phyloP scores from a whole-genome alignment of 2,888 invertebrate genomes.

The Hyposoter didymator region DNA sequence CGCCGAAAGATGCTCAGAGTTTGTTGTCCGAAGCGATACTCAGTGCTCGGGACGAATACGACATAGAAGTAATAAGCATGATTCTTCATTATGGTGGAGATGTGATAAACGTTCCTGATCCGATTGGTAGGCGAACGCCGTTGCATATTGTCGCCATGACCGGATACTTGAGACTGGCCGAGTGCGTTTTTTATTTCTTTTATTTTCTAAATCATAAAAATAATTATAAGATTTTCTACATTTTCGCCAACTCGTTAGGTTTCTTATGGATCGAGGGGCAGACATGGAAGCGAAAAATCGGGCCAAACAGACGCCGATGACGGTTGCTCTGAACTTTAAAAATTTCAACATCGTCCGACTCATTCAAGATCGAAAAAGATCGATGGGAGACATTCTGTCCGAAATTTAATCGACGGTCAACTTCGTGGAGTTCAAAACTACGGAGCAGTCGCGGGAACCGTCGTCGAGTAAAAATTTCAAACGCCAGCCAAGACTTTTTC shows the following conservation, averaged over 20 bases:
- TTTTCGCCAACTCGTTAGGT: conserved; percentile 37
- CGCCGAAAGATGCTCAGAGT: conserved; percentile 52
- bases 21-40: conserved; percentile 59
- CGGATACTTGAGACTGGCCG: conserved; percentile 62
- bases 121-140: conserved; percentile 65
- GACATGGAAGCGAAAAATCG: conserved; percentile 67
- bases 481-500: neutral
- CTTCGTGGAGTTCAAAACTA: neutral
- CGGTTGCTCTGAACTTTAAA: conserved; percentile 66
- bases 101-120: conserved; percentile 64
- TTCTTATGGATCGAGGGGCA: conserved; percentile 65
- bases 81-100: conserved; percentile 53
- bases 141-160: conserved; percentile 67
- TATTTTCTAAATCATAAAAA: neutral
- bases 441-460: no score
- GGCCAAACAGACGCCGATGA: conserved; percentile 61
- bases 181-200: conserved; percentile 50
- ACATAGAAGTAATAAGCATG: conserved; percentile 51
- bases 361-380: conserved; percentile 54
- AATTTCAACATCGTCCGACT: conserved; percentile 64
- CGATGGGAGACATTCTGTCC: conserved; percentile 1
- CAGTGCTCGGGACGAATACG: conserved; percentile 52
- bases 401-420: neutral
- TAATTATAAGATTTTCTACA: neutral
- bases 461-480: neutral